These are phyloP conservation scores for Allygus modestus DNA, from an alignment of 2,888 invertebrate species.

Conservation along the genomic window DNA sequence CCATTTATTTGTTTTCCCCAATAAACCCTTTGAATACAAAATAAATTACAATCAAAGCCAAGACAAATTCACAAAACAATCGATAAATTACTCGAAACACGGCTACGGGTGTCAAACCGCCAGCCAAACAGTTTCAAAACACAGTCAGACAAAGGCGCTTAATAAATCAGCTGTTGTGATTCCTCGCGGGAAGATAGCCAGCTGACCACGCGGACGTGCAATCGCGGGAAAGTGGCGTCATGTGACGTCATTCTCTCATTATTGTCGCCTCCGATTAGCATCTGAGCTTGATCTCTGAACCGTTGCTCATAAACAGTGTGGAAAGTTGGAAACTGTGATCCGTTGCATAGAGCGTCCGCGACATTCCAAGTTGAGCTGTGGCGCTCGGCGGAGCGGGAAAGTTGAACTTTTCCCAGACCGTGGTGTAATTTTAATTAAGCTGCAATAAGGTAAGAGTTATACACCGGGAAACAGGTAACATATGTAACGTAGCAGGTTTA, in stretches of 20 bases:
- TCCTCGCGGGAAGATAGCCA: slow-evolving; percentile 5
- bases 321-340: background rate
- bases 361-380: background rate
- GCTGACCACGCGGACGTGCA: slow-evolving; percentile 25
- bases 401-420: background rate
- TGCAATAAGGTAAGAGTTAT: background rate
- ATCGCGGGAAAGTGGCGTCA: slow-evolving; percentile 29
- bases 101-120: background rate
- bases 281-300: slow-evolving; percentile 41
- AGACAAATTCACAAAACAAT: background rate
- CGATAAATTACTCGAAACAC: background rate
- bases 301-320: slow-evolving; percentile 42
- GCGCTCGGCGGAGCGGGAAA: background rate
- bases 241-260: slow-evolving; percentile 3
- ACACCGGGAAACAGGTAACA: background rate
- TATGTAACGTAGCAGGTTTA: too few relatives aligned
- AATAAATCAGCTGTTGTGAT: slow-evolving; percentile 37
- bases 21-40: background rate
- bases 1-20: too few relatives aligned
- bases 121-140: slow-evolving; percentile 7
- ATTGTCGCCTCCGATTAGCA: slow-evolving; percentile 8
- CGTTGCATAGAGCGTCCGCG: background rate
- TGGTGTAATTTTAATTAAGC: slow-evolving; percentile 20
- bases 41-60: background rate
- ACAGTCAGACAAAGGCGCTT: background rate